Base-by-base conservation (phyloP, 2,797 vertebrate genomes). In the Acomys russatus region DNA sequence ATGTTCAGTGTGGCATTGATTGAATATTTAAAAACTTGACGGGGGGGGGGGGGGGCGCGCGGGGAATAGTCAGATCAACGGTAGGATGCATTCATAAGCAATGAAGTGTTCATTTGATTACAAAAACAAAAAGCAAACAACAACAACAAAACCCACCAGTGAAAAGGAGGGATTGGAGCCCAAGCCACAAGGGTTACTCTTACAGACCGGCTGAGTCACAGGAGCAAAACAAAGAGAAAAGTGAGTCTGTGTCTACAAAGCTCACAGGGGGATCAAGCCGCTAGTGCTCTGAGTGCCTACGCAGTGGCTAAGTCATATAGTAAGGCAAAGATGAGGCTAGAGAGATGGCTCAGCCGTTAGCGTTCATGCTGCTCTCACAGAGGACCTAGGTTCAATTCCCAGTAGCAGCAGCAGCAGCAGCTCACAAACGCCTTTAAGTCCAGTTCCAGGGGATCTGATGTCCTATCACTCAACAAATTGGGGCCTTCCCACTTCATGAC, bases 11-110 rank as follows among this genome's bases (percentile, higher is more conserved):
- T 33, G 54, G 56, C n/a, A 28, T 1, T 73, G 71, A 91, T 35
- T 77, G 96, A 94, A 87, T 85, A 38, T 38, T 94, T 22, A 76
- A 94, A 94, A 89, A 49, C 33, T 54, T 23, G 51, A 73, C 54
- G 49, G 44, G 38, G 28, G 23, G 30, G 59, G 49, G 44, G 38
- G 28, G 23, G 30, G 59, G 49, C 35, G 38, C 54, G 49, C 35
- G 38, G 28, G 23, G 30, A 49, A 49, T 71, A n/a, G 15, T 23
- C 68, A 73, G 83, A 88, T 63, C 87, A 92, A 23, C 38, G 74
- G 14, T 15, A 74, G 51, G 70, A 33, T 76, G 66, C 33, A 49
- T 51, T 85, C 84, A 80, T 66, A 80, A 66, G 66, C 51, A 33
- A 8, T 33, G 20, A 49, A 68, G 66, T 23, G 61, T 35, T 90